Conservation (phyloP, 1,140 invertebrate species). For the Cydia splendana region DNA sequence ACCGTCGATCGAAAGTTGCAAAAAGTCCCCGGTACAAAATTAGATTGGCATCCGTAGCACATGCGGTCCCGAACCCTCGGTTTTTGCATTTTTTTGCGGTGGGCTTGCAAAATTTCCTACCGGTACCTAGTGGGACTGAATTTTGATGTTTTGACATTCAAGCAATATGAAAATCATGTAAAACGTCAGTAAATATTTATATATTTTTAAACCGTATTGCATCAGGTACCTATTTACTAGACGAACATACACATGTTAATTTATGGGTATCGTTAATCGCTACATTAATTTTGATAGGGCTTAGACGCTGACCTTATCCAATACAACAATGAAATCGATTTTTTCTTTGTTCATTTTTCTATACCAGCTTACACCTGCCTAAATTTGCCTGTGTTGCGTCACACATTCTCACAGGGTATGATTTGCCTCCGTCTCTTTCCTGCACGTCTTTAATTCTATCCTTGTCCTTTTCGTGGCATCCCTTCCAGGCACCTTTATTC, state of each 20-base stretch:
- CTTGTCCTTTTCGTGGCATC: constrained; percentile 52
- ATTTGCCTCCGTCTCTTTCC: constrained; percentile 55
- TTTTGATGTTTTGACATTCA: constrained; percentile 44
- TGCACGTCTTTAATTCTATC: constrained; percentile 37
- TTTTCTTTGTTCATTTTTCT: constrained; percentile 60
- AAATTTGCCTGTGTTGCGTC: constrained; percentile 63
- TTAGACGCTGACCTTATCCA: constrained; percentile 62
- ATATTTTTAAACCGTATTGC: background rate
- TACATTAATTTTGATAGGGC: constrained; percentile 25
- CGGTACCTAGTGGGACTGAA: constrained; percentile 35
- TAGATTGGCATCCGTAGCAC: constrained; percentile 49
- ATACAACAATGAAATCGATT: constrained; percentile 61
- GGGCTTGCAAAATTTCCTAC: constrained; percentile 12
- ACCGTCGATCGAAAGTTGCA: constrained; percentile 23
- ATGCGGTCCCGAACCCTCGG: constrained; percentile 14
- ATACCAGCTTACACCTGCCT: constrained; percentile 71
- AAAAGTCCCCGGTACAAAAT: constrained; percentile 44
- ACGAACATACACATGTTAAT: background rate
- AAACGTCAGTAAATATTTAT: constrained; percentile 42
- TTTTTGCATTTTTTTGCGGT: constrained; percentile 8
- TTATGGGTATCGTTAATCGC: constrained; percentile 1
- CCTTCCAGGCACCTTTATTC: constrained; percentile 60
- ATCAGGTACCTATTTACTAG: background rate
- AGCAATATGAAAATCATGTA: no score
- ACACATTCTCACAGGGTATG: constrained; percentile 62